A percentile compares a stretch with the other conserved stretches of the same genome.
Conservation (phyloP, 2,888 invertebrate species). For the Cephus pulcher region DNA sequence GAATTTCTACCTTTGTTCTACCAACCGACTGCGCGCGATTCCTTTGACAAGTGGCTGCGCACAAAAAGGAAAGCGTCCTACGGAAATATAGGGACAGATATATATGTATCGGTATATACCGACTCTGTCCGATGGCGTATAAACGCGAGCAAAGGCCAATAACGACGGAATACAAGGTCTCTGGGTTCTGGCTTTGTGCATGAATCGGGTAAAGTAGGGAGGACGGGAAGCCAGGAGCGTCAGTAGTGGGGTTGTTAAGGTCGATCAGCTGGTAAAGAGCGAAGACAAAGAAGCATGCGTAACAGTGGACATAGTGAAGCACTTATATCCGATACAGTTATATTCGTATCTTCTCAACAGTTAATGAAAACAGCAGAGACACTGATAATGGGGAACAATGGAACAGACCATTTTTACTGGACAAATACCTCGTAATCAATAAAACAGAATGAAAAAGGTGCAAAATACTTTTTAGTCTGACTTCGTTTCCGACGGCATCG, state of each 20-base stretch:
- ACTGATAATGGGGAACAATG: neutral
- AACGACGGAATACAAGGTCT: constrained; percentile 2
- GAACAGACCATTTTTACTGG: neutral
- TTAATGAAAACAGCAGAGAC: neutral
- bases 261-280: constrained; percentile 33
- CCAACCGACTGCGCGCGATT: neutral
- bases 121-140: neutral
- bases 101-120: neutral
- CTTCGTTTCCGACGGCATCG: neutral
- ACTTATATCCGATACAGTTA: constrained; percentile 16
- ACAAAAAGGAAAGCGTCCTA: neutral
- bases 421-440: neutral
- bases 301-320: neutral
- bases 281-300: constrained; percentile 5
- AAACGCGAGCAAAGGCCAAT: neutral
- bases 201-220: neutral
- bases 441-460: neutral
- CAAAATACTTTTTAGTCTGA: neutral
- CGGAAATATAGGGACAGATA: neutral
- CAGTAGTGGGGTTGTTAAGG: constrained; percentile 21
- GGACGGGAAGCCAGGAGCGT: neutral
- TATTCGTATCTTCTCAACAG: constrained; percentile 21
- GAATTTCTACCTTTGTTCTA: neutral
- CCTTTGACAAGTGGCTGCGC: neutral
- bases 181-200: constrained; percentile 1